Evolutionary conservation across 2,888 invertebrate genomes (phyloP).

Genomic region (Ormyrus pomaceus): DNA sequence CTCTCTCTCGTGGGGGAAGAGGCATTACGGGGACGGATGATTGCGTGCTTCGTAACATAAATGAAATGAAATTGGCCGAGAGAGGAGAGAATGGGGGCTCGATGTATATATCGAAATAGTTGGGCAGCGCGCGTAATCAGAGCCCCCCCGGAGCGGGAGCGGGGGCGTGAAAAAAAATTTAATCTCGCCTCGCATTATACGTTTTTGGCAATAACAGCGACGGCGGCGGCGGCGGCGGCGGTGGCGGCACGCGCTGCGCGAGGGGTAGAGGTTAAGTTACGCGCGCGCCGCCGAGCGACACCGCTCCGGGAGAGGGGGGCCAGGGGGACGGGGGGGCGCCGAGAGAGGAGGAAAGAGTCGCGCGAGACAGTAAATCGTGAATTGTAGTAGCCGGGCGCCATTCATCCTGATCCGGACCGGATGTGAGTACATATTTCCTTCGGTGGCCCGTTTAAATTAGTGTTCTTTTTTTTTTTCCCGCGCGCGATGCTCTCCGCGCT

Average conservation of each 20-base stretch:
- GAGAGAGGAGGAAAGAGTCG: constrained; percentile 21
- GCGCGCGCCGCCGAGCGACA: neutral
- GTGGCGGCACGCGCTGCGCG: neutral
- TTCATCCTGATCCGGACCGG: constrained; percentile 70
- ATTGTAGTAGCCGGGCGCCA: constrained; percentile 67
- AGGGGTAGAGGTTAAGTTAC: neutral
- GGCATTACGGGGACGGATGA: constrained; percentile 4
- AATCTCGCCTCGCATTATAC: constrained; percentile 69
- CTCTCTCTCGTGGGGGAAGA: too few species aligned
- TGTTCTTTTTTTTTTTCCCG: constrained; percentile 59
- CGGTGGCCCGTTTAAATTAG: constrained; percentile 68
- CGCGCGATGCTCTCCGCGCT: constrained; percentile 51
- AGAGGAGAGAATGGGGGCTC: constrained; percentile 41
- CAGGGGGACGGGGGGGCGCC: neutral
- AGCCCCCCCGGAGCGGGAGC: neutral
- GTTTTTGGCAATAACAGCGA: constrained; percentile 67
- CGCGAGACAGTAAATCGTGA: constrained; percentile 66
- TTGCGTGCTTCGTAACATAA: constrained; percentile 38
- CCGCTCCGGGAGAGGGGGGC: neutral
- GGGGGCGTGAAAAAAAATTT: constrained; percentile 63
- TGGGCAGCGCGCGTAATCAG: constrained; percentile 2
- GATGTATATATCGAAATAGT: neutral
- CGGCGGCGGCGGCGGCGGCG: constrained; percentile 8
- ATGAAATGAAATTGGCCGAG: constrained; percentile 42
- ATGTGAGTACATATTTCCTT: constrained; percentile 72